Evolutionary conservation across 2,797 vertebrate species (phyloP).

Genomic region (Chanos chanos): DNA sequence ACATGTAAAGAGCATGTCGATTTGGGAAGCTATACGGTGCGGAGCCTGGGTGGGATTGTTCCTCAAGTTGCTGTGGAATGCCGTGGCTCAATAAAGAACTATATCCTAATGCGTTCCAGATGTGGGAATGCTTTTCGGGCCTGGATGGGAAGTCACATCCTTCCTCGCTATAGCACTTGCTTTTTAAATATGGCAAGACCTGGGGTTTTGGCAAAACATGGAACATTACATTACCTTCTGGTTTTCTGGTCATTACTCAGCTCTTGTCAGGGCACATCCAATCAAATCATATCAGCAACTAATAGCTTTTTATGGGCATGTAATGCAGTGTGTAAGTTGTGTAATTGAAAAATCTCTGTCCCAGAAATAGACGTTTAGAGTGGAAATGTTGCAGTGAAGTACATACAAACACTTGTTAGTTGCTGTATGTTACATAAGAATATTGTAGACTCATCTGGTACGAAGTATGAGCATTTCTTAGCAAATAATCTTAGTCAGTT

Average conservation of each 20-base stretch:
- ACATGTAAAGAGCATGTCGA: background rate
- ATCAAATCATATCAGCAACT: constrained; percentile 39
- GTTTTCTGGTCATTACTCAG: constrained; percentile 45
- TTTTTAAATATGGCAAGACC: constrained; percentile 36
- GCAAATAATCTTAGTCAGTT: too few species aligned
- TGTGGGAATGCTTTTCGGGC: constrained; percentile 37
- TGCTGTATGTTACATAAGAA: constrained; percentile 6
- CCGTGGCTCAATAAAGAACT: constrained; percentile 51
- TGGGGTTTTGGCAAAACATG: constrained; percentile 37
- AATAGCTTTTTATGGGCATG: constrained; percentile 34
- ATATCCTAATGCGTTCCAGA: constrained; percentile 58
- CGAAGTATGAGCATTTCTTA: too few species aligned
- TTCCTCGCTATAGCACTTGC: constrained; percentile 39
- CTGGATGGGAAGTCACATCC: constrained; percentile 46
- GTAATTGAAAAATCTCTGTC: constrained; percentile 19
- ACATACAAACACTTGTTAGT: constrained; percentile 3
- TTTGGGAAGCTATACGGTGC: constrained; percentile 19
- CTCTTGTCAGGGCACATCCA: constrained; percentile 45
- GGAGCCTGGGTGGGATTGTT: constrained; percentile 41
- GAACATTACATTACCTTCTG: constrained; percentile 35
- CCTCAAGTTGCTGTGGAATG: constrained; percentile 43
- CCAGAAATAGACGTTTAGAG: constrained; percentile 18
- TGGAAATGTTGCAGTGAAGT: constrained; percentile 12
- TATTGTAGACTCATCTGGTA: too few species aligned
- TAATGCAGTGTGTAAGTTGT: constrained; percentile 23